Evolutionary conservation across 2,888 invertebrate genomes (phyloP), one percentile per base, ranked within the genome.

Genomic region (Oegoconia quadripuncta): DNA sequence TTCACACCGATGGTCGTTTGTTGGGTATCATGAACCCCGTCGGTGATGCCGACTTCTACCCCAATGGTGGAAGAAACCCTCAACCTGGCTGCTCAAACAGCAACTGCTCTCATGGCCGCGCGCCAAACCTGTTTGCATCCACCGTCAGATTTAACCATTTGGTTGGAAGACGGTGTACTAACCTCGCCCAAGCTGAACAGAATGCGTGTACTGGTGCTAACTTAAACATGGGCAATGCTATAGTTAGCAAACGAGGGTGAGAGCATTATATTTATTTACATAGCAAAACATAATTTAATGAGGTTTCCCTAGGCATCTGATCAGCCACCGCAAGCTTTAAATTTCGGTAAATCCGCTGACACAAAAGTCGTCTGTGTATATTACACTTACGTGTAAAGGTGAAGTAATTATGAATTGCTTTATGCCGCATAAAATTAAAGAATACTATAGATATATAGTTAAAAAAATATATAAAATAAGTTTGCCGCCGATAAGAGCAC

Each of bases 1-100:
- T 74, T 34, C 70, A 73, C 42, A 73, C 73, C 1, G 65, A 72
- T 15, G 66, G 64, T 27, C 56, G 63, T 2, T 8, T 49, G 9
- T 55, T 67, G 1, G 73, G 72, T 17, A 67, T 71, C 39, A 51
- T 55, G 31, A 55, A 58, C 20, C 52, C 64, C 1, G 57, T 67
- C 14, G 60, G 55, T 3, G 34, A 63, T 29, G 56, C 57, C 1
- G 59, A 74, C 44, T 74, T 74, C 49, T 73, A 69, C 39, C 67
- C 64, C 13, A 69, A 70, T 34, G 64, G 67, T 12, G 69, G 64
- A 3, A 50, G 55, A 31, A 55, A 55, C 39, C 30, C 34, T 6
- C 66, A 66, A 46, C 69, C 69, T 8, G 69, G 67, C 3, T 69
- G 68, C 26, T 29, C n/a, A 18, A 14, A 34, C 23, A 34, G 32